These are phyloP conservation scores for Anthopleura xanthogrammica DNA, from an alignment of 92 coral and sea anemone genomes.

Conservation along the genomic window DNA sequence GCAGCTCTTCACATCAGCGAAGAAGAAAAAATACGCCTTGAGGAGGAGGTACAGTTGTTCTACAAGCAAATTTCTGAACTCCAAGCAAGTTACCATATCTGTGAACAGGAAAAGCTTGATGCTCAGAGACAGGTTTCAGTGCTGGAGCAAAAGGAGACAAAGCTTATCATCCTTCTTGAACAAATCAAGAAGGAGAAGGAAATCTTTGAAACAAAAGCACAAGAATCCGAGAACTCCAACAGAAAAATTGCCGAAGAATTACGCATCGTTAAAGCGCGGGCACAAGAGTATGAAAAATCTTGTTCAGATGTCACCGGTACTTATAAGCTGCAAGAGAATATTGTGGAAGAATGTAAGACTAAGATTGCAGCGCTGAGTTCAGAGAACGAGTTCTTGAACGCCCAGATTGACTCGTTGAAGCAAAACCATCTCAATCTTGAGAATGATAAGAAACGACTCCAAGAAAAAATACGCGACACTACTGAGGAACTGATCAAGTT, in stretches of 20 bases:
- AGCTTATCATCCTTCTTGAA: conserved; percentile 63
- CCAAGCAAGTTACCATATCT: conserved; percentile 74
- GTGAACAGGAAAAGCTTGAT: conserved; percentile 87
- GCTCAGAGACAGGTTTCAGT: conserved; percentile 80
- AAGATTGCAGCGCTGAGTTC: conserved; percentile 54
- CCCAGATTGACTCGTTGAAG: conserved; percentile 57
- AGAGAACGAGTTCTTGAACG: conserved; percentile 62
- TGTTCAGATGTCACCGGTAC: conserved; percentile 42
- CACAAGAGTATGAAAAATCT: conserved; percentile 71
- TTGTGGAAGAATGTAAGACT: conserved; percentile 62
- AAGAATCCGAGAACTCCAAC: conserved; percentile 59
- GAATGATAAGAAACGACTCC: conserved; percentile 67
- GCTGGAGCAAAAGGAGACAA: conserved; percentile 75
- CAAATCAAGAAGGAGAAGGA: conserved; percentile 69
- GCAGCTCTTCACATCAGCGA: conserved; percentile 60
- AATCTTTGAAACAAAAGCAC: conserved; percentile 59
- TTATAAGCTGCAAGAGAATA: conserved; percentile 46
- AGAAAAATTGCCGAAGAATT: conserved; percentile 75
- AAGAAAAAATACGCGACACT: conserved; percentile 59
- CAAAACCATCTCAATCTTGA: conserved; percentile 54
- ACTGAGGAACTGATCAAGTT: conserved; percentile 73
- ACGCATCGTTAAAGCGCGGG: conserved; percentile 65
- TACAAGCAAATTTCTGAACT: conserved; percentile 87
- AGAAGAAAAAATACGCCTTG: conserved; percentile 78
- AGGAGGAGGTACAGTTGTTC: conserved; percentile 85